Base-by-base conservation (phyloP, 1,140 invertebrate genomes). In the Aphidius ervi region DNA sequence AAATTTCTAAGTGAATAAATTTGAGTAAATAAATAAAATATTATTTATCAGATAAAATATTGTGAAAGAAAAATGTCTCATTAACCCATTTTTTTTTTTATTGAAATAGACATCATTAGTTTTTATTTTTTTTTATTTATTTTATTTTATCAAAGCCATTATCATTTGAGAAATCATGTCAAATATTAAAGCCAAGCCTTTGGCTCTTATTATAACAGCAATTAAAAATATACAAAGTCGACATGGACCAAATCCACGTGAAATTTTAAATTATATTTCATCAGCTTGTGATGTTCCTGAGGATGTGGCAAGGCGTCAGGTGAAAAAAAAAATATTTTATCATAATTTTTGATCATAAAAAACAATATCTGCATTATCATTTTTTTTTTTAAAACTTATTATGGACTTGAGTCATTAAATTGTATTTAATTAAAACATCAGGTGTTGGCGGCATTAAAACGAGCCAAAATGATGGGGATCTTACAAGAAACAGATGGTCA, bases 251-350 rank as follows among this genome's bases (percentile, higher is more conserved):
- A 71, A 66, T 4, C 64, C 67, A 4, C 50, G 42, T 9, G 70
- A 71, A 46, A 74, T 72, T 23, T 54, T 69, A 41, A 63, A 63
- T 52, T 74, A 72, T 40, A 59, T 74, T 6, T 60, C 69, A 0
- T 64, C 61, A 1, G 43, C 65, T n/a, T 63, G 67, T 6, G 43
- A 71, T 7, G 23, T 71, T 0, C 41, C 67, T 6, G 5, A 9
- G 9, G 41, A 56, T 46, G 41, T 49, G 2, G 68, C 65, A 9
- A 68, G 66, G 41, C 66, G 67, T 64, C 69, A 74, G 64, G 72
- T 74, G 42, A 4, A 37, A 16, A 45, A 16, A 58, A 62, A 50
- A 40, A 20, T 16, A 10, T 20, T 58, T 37, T 31, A 5, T 54
- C 37, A 39, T 5, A 39, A 16, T 50, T 57, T 9, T 9, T 6